Conservation (phyloP, 1,140 invertebrate species). For the Apocrypta bakeri region DNA sequence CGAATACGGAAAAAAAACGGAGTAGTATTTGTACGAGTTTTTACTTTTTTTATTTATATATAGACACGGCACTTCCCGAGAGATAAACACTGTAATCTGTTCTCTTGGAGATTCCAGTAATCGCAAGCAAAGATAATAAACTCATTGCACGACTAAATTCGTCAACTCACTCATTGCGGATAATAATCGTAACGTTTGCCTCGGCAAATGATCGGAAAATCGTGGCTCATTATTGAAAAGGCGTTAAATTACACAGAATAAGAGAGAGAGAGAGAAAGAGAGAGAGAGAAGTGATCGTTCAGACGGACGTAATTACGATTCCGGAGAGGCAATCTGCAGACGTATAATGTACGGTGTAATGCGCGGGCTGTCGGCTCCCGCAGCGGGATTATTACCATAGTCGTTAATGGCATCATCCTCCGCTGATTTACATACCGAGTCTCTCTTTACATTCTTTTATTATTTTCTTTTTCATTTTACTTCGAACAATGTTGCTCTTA, state of each 20-base stretch:
- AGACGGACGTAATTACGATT: constrained; percentile 66
- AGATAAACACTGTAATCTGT: background rate
- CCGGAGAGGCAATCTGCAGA: constrained; percentile 60
- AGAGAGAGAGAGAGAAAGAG: background rate
- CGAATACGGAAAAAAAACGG: constrained; percentile 48
- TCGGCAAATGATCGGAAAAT: constrained; percentile 66
- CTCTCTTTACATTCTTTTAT: constrained; percentile 16
- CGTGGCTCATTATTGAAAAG: constrained; percentile 66
- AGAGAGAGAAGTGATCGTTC: constrained; percentile 45
- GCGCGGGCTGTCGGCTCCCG: constrained; percentile 56
- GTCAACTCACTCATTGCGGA: too few species aligned
- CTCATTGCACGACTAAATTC: too few species aligned
- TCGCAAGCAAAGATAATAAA: too few species aligned
- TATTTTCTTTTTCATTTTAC: background rate
- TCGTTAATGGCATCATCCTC: constrained; percentile 63
- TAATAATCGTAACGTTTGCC: background rate
- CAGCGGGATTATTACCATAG: constrained; percentile 60
- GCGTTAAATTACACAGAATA: constrained; percentile 63
- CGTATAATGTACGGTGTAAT: constrained; percentile 66
- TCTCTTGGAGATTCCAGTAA: too few species aligned
- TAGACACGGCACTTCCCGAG: too few species aligned
- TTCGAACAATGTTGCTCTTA: background rate
- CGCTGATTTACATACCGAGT: constrained; percentile 26
- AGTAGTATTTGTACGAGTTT: too few species aligned
- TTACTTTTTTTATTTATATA: too few species aligned